A percentile compares a stretch with the other conserved stretches of the same genome.
Evolutionary conservation across 1,140 invertebrate genomes (phyloP).

Genomic region (Drosophila sp.): DNA sequence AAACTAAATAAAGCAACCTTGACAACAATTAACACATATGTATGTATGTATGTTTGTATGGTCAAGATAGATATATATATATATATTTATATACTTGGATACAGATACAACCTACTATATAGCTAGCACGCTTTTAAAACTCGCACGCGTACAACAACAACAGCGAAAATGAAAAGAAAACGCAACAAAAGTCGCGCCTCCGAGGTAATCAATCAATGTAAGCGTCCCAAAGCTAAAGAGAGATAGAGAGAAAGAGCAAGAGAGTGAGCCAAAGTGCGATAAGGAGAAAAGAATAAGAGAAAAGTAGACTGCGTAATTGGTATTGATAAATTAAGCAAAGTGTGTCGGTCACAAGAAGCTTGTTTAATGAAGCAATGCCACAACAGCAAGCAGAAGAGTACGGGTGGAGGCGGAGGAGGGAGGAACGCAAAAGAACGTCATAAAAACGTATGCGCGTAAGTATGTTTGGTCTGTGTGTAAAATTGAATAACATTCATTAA

Average conservation of each 20-base stretch:
- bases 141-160: slow-evolving; percentile 47
- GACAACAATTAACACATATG: slow-evolving; percentile 74
- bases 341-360: slow-evolving; percentile 62
- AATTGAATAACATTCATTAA: slow-evolving; percentile 2
- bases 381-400: slow-evolving; percentile 23
- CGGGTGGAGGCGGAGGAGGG: slow-evolving; percentile 10
- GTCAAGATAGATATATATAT: neutral
- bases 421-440: slow-evolving; percentile 21
- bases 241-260: neutral
- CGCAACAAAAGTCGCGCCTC: slow-evolving; percentile 70
- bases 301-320: slow-evolving; percentile 55
- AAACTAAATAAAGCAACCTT: slow-evolving; percentile 73
- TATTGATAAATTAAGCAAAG: slow-evolving; percentile 74
- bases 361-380: slow-evolving; percentile 62
- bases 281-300: neutral
- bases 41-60: slow-evolving; percentile 7
- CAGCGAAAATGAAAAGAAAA: slow-evolving; percentile 32
- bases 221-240: slow-evolving; percentile 33
- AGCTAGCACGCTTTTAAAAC: slow-evolving; percentile 53
- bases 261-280: slow-evolving; percentile 10
- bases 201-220: slow-evolving; percentile 78
- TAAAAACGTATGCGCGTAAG: slow-evolving; percentile 15
- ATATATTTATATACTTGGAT: neutral
- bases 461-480: neutral
- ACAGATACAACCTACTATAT: neutral